A percentile compares a stretch with the other conserved stretches of the same genome.
phyloP scores from a whole-genome alignment of 2,797 vertebrate genomes.

The Eulemur coronatus region DNA sequence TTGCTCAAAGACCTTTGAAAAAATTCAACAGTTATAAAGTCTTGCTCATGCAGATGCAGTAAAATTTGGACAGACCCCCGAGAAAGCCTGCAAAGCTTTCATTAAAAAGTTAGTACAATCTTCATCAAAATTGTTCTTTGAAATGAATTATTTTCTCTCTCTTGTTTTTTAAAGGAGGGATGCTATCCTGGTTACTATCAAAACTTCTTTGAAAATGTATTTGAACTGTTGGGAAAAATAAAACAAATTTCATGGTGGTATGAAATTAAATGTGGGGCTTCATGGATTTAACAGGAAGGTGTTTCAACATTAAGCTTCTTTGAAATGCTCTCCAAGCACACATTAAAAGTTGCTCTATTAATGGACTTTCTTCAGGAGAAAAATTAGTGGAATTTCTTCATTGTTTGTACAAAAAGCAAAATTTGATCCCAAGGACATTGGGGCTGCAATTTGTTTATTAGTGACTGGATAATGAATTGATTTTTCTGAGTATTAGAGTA shows the following conservation, averaged over 20 bases:
- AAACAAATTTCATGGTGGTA: background rate
- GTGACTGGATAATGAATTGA: background rate
- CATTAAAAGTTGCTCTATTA: background rate
- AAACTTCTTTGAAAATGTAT: slow-evolving; percentile 28
- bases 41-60: slow-evolving; percentile 22
- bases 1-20: slow-evolving; percentile 67
- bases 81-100: slow-evolving; percentile 27
- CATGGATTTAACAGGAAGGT: background rate
- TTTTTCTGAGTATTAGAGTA: background rate
- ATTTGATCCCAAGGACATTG: background rate
- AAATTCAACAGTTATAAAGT: slow-evolving; percentile 40
- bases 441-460: background rate
- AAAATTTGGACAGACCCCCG: slow-evolving; percentile 36
- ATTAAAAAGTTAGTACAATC: slow-evolving; percentile 36
- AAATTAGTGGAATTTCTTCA: background rate
- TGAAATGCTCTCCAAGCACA: background rate
- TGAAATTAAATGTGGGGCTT: background rate
- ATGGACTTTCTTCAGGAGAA: background rate
- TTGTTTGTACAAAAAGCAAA: background rate
- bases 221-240: slow-evolving; percentile 28
- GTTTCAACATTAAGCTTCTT: background rate
- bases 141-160: slow-evolving; percentile 23
- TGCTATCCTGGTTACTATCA: slow-evolving; percentile 21
- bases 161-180: background rate
- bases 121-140: background rate